Evolutionary conservation across 2,797 vertebrate species (phyloP).

Genomic region (Aulostomus chinensis): DNA sequence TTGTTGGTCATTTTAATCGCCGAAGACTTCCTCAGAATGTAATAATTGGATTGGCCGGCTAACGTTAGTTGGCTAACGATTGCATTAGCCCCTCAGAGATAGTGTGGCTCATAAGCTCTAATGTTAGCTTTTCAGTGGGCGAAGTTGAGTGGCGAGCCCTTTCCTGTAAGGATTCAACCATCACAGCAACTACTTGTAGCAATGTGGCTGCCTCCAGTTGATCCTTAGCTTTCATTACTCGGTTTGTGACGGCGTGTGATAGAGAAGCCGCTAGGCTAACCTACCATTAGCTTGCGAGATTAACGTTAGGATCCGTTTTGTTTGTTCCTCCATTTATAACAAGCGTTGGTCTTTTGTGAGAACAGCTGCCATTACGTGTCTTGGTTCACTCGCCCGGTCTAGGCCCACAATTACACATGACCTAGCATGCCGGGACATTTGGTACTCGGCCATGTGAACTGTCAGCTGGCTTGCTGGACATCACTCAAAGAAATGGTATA

Average conservation of each 20-base stretch:
- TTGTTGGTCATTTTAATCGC: not conserved
- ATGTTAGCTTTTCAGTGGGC: not conserved
- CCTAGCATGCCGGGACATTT: slow-evolving; percentile 48
- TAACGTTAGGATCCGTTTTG: not conserved
- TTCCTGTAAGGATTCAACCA: not conserved
- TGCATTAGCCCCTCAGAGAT: slow-evolving; percentile 27
- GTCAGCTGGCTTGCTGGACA: slow-evolving; percentile 19
- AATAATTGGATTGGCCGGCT: slow-evolving; percentile 41
- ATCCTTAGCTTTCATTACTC: slow-evolving; percentile 12
- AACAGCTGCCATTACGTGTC: slow-evolving; percentile 31
- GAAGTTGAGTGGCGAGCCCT: slow-evolving; percentile 19
- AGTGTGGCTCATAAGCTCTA: slow-evolving; percentile 19
- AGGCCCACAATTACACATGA: slow-evolving; percentile 45
- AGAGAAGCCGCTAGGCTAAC: slow-evolving; percentile 18
- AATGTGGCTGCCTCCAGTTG: slow-evolving; percentile 13
- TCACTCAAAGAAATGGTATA: slow-evolving; percentile 7
- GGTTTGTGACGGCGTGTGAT: slow-evolving; percentile 11
- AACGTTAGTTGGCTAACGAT: slow-evolving; percentile 34
- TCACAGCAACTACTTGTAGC: slow-evolving; percentile 3
- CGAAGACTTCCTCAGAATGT: slow-evolving; percentile 3
- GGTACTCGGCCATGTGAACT: slow-evolving; percentile 25
- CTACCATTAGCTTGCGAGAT: not conserved
- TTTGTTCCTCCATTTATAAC: not conserved
- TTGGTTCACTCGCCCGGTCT: slow-evolving; percentile 16
- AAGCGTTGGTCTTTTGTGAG: not conserved